Evolutionary conservation across 2,113 vertebrate genomes (phyloP), one percentile per base, ranked within the genome.

Genomic region (Bos javanicus): DNA sequence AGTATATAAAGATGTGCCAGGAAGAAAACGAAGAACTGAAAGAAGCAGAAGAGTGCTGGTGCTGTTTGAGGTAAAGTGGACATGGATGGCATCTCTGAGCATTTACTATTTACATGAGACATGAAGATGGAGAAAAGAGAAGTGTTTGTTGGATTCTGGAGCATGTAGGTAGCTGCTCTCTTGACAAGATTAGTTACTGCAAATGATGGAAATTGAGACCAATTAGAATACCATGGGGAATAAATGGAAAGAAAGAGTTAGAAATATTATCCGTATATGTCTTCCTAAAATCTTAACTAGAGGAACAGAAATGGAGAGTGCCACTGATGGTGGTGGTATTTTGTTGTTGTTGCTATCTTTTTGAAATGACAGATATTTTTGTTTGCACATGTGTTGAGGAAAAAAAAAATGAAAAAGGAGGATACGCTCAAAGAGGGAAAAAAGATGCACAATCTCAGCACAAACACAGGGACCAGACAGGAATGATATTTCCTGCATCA

Each of bases 201-300:
- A 43, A 14, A 71, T 56, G 6, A 12, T 54, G 25, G 57, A 91
- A 54, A 93, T 12, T 23, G 96, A 90, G 78, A 30, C 6, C 0
- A 50, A n/a, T 30, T 46, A 52, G 33, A 82, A 17, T 60, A 82
- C 84, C 76, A 92, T 14, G 57, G 86, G 57, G 54, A 90, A 10
- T 80, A 71, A 82, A 71, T 15, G 17, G 30, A 19, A 7, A 39
- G 26, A 80, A 96, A 82, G 5, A 71, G 23, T 23, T 5, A 86
- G 4, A 76, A 78, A 36, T 26, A 62, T 67, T 26, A 28, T 28
- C 43, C 11, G 14, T 15, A 25, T 36, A 21, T 0, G 12, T 64
- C 8, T 94, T 97, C 33, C 48, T 89, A 81, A 81, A 93, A 64
- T 54, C 39, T 46, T 56, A 80, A 33, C 25, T 60, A 60, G 9